Conservation (phyloP, 1,140 invertebrate genomes). For the Stegodyphus mimosarum region DNA sequence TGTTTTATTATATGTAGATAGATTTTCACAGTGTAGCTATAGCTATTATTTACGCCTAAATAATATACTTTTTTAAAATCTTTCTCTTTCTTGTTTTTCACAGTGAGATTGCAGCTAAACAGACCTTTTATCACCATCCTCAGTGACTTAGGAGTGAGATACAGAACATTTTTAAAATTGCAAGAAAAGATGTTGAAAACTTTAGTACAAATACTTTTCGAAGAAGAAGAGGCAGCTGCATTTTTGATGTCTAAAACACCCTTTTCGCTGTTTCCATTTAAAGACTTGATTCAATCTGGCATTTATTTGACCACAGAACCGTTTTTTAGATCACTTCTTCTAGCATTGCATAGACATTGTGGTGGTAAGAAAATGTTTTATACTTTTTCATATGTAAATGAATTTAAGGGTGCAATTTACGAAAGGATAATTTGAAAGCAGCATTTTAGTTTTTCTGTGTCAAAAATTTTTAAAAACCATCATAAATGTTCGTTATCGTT, state of each 20-base stretch:
- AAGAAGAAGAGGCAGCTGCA: slow-evolving; percentile 57
- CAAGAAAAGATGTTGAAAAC: slow-evolving; percentile 42
- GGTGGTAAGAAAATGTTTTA: slow-evolving; percentile 9
- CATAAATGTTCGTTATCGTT: too few species aligned
- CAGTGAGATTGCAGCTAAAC: slow-evolving; percentile 56
- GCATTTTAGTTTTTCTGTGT: too few species aligned
- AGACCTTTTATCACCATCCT: slow-evolving; percentile 61
- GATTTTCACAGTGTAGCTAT: too few species aligned
- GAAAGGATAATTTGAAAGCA: too few species aligned
- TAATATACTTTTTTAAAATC: background rate
- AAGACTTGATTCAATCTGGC: slow-evolving; percentile 51
- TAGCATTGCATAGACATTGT: slow-evolving; percentile 27
- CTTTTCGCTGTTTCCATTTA: slow-evolving; percentile 2
- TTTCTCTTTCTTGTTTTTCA: background rate
- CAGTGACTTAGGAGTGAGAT: slow-evolving; percentile 51
- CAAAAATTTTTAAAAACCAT: too few species aligned
- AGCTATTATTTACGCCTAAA: too few species aligned
- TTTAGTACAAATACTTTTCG: slow-evolving; percentile 59
- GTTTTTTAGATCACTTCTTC: slow-evolving; percentile 60
- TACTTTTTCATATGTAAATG: too few species aligned
- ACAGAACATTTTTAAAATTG: slow-evolving; percentile 48
- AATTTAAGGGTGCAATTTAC: too few species aligned
- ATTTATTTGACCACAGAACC: slow-evolving; percentile 61
- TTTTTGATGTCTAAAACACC: slow-evolving; percentile 46
- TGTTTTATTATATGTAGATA: too few species aligned